Percentiles rank a stretch among this genome's conserved stretches.
These are phyloP conservation scores for Heterodera carotae DNA, from an alignment of 1,140 invertebrate genomes.

Conservation along the genomic window DNA sequence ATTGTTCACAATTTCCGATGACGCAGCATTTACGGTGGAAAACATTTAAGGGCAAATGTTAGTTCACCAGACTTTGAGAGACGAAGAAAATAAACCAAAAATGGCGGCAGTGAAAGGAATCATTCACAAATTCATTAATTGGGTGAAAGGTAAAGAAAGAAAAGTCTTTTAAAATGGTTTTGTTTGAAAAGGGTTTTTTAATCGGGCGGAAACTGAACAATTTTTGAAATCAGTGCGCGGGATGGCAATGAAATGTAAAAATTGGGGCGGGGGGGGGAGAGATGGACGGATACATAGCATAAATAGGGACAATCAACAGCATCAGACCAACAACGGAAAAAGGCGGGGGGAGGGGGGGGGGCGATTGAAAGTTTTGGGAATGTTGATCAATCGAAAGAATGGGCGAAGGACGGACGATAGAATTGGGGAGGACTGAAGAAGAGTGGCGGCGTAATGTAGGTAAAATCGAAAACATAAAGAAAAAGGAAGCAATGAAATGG, in stretches of 20 bases:
- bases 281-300: not conserved
- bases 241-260: not conserved
- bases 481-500: not conserved
- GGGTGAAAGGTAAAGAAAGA: no score
- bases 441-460: not conserved
- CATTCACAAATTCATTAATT: not conserved
- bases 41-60: not conserved
- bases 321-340: not conserved
- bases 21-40: not conserved
- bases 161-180: not conserved
- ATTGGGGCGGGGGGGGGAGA: no score
- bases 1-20: not conserved
- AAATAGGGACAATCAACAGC: not conserved
- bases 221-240: not conserved
- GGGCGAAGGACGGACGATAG: no score
- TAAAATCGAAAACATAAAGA: not conserved
- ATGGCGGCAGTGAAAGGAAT: not conserved
- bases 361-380: not conserved
- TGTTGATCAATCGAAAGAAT: constrained; percentile 1
- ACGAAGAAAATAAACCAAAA: not conserved
- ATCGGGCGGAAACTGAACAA: not conserved
- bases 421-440: not conserved
- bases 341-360: no score
- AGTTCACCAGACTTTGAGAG: not conserved
- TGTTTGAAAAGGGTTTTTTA: not conserved